phyloP scores from a whole-genome alignment of 2,888 invertebrate genomes.

The Tiliacea aurago region DNA sequence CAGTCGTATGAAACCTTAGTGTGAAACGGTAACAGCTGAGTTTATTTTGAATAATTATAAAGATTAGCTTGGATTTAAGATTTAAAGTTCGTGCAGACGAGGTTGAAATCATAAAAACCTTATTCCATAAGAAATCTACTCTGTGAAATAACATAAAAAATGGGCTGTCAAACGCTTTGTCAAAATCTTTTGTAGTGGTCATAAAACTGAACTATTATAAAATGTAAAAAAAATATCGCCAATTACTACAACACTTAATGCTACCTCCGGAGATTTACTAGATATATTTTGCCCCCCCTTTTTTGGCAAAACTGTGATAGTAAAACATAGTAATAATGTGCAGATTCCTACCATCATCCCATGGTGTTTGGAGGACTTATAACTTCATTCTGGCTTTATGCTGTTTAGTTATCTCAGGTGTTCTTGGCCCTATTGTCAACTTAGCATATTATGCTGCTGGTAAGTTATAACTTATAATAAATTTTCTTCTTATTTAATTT shows the following conservation, averaged over 20 bases:
- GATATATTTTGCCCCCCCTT: neutral
- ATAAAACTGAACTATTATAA: neutral
- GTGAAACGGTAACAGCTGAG: too few species aligned
- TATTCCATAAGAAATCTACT: neutral
- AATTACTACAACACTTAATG: neutral
- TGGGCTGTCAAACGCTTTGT: neutral
- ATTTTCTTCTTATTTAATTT: neutral
- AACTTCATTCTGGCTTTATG: neutral
- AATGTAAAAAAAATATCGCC: conserved; percentile 4
- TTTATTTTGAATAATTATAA: too few species aligned
- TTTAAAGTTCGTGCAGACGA: neutral
- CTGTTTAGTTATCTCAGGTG: neutral
- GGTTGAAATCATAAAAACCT: neutral
- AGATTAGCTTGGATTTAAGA: too few species aligned
- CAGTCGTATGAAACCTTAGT: too few species aligned
- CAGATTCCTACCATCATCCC: neutral
- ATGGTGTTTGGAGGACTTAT: conserved; percentile 17
- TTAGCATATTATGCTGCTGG: conserved; percentile 16
- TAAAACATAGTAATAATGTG: neutral
- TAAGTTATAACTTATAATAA: neutral
- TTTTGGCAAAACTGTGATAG: neutral
- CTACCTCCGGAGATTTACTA: neutral
- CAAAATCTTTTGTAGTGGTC: neutral
- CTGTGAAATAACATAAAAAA: neutral
- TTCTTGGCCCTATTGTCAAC: conserved; percentile 17